A percentile compares a stretch with the other conserved stretches of the same genome.
Evolutionary conservation across 2,797 vertebrate genomes (phyloP).

Genomic region (Uromys caudimaculatus): DNA sequence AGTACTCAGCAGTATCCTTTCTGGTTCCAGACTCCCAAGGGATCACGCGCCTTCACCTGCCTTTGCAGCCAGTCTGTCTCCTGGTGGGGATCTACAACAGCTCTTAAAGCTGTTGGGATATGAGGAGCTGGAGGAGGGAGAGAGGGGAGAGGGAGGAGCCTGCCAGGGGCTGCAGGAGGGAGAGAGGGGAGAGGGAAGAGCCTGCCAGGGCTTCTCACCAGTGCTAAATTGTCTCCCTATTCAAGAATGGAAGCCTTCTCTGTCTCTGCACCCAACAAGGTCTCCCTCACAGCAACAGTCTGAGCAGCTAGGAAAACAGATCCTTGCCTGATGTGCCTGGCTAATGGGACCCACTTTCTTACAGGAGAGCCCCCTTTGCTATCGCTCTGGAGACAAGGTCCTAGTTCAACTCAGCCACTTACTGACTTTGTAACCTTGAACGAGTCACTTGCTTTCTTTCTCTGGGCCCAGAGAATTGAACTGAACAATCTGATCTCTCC

Average conservation of each 20-base stretch:
- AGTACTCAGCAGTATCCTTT: not conserved
- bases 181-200: not conserved
- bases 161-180: not conserved
- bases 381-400: not conserved
- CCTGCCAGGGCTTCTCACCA: not conserved
- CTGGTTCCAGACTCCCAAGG: slow-evolving; percentile 46
- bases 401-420: slow-evolving; percentile 6
- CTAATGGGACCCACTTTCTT: not conserved
- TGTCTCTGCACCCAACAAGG: not conserved
- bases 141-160: not conserved
- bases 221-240: not conserved
- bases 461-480: slow-evolving; percentile 15
- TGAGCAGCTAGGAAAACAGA: not conserved
- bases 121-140: not conserved
- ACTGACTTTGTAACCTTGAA: slow-evolving; percentile 42
- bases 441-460: slow-evolving; percentile 53
- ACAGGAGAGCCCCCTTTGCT: not conserved
- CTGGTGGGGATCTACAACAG: not conserved
- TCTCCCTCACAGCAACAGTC: slow-evolving; percentile 1
- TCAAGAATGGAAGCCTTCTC: slow-evolving; percentile 28
- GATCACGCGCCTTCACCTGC: slow-evolving; percentile 4
- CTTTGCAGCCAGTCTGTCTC: not conserved
- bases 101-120: slow-evolving; percentile 6
- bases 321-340: slow-evolving; percentile 14
- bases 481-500: slow-evolving; percentile 18